Evolutionary conservation across 2,113 vertebrate genomes (phyloP).

Genomic region (Chaetodon auriga): DNA sequence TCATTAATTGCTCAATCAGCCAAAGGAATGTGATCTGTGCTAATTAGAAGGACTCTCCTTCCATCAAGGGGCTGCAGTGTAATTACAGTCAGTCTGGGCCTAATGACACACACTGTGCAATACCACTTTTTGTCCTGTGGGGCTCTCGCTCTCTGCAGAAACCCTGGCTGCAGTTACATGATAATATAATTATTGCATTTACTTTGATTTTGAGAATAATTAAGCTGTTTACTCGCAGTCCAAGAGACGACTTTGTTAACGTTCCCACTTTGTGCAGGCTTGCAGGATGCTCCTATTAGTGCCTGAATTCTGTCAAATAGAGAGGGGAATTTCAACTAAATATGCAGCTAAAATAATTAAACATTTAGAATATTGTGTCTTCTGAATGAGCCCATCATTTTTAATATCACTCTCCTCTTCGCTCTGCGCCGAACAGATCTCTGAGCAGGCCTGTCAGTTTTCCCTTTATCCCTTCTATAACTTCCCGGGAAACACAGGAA

Average conservation of each 20-base stretch:
- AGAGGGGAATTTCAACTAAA: background rate
- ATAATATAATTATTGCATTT: constrained; percentile 54
- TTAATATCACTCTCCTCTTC: background rate
- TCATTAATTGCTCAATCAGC: constrained; percentile 88
- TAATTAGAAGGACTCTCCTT: constrained; percentile 89
- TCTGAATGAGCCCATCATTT: background rate
- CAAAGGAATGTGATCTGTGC: constrained; percentile 84
- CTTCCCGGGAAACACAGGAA: no score
- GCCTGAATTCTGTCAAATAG: background rate
- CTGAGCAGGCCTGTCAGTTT: no score
- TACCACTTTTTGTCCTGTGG: constrained; percentile 46
- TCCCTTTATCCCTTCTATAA: no score
- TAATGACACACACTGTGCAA: constrained; percentile 60
- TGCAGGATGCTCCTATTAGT: background rate
- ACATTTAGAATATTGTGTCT: background rate
- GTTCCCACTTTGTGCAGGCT: constrained; percentile 29
- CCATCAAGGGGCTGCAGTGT: constrained; percentile 83
- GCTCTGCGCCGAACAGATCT: background rate
- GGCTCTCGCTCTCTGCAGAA: constrained; percentile 42
- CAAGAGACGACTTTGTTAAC: constrained; percentile 25
- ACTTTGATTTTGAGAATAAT: constrained; percentile 52
- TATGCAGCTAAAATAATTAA: background rate
- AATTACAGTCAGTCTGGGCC: constrained; percentile 87
- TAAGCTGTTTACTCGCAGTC: constrained; percentile 42
- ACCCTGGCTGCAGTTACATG: constrained; percentile 31